Conservation (phyloP, 2,113 vertebrate genomes). For the Pseudopipra pipra region DNA sequence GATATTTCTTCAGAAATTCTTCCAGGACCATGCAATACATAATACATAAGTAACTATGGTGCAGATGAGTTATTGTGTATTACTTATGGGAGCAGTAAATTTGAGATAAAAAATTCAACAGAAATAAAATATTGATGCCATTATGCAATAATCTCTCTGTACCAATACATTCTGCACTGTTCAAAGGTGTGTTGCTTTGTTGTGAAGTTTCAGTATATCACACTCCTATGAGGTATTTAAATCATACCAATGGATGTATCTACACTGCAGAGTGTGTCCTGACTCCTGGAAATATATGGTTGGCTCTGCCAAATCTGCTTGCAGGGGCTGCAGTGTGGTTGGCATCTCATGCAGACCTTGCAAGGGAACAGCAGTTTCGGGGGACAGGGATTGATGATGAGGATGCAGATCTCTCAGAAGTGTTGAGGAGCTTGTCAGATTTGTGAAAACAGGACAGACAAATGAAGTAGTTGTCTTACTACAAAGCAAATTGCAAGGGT, state of each 20-base stretch:
- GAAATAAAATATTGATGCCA: constrained; percentile 72
- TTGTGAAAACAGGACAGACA: not conserved
- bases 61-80: constrained; percentile 54
- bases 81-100: constrained; percentile 70
- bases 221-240: not conserved
- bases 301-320: not conserved
- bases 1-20: constrained; percentile 27
- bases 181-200: not conserved
- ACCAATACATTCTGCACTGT: not conserved
- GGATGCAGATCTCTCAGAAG: not conserved
- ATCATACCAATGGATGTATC: not conserved
- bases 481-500: not conserved
- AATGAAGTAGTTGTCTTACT: not conserved
- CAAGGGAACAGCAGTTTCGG: not conserved
- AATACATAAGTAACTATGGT: constrained; percentile 47
- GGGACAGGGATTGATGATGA: not conserved
- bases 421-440: fast-evolving
- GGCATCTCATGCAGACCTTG: not conserved
- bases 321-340: fast-evolving
- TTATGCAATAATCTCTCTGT: constrained; percentile 40
- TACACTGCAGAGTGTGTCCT: not conserved
- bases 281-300: not conserved
- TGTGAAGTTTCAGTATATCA: not conserved
- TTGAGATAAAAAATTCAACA: constrained; percentile 70
- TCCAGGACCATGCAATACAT: constrained; percentile 17